Evolutionary conservation across 2,888 invertebrate genomes (phyloP).

Genomic region (Sinohyriopsis cumingii): DNA sequence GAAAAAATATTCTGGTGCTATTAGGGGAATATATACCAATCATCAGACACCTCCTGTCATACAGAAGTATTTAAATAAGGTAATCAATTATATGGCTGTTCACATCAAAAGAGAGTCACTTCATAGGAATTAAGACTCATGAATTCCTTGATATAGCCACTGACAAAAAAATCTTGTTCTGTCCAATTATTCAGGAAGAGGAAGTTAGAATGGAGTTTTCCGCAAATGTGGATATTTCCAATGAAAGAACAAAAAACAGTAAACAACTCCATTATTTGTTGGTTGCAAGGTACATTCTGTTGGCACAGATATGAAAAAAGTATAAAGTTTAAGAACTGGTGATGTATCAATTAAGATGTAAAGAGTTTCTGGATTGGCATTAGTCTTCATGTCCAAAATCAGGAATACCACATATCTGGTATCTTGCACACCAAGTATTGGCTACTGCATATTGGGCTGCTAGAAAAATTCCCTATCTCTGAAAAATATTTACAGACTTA

Average conservation of each 20-base stretch:
- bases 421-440: too few relatives aligned
- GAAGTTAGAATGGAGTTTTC: conserved; percentile 13
- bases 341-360: conserved; percentile 23
- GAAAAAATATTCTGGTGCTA: too few relatives aligned
- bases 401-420: too few relatives aligned
- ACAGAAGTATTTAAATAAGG: conserved; percentile 10
- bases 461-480: too few relatives aligned
- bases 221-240: conserved; percentile 13
- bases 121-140: conserved; percentile 22
- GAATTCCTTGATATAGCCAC: conserved; percentile 20
- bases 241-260: conserved; percentile 25
- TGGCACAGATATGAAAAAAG: conserved; percentile 7
- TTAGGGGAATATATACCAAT: conserved; percentile 8
- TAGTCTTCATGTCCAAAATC: neutral
- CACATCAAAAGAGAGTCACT: conserved; percentile 16
- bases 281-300: conserved; percentile 7
- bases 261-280: conserved; percentile 14
- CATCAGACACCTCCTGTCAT: conserved; percentile 12
- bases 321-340: conserved; percentile 20
- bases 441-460: too few relatives aligned
- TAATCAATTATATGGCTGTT: conserved; percentile 11
- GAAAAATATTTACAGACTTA: too few relatives aligned
- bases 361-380: conserved; percentile 12
- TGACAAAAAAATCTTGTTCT: conserved; percentile 16
- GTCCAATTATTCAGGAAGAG: conserved; percentile 8